Base-by-base conservation (phyloP, 2,888 invertebrate species). In the Pristionchus arcanus region DNA sequence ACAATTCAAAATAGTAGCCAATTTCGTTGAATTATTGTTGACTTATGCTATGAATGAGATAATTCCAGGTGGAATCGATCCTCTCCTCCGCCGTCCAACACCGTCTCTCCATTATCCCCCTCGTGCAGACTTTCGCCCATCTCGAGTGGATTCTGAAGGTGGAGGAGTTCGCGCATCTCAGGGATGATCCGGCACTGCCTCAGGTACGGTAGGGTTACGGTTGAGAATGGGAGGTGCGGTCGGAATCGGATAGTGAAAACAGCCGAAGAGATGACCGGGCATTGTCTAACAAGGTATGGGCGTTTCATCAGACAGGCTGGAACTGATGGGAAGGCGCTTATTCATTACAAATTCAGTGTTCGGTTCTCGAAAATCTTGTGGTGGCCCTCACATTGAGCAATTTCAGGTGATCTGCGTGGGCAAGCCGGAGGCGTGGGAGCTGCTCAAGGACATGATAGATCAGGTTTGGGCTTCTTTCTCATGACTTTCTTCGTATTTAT, bases 41-140 rank as follows among this genome's bases (percentile, higher is more conserved):
- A n/a, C 66, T 21, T 66, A 9, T 13, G 28, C 19, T 53, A 81
- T 74, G 28, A 68, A 7, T 68, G 11, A n/a, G 68, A n/a, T 28
- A 28, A 21, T 91, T 59, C n/a, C 81, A 93, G 91, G 90, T 91
- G n/a, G 89, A 90, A 31, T 49, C 55, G n/a, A 93, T 93, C 66
- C 89, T 93, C 55, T 55, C 90, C 71, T 77, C 96, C 25, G 96
- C 96, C 90, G 96, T 96, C 25, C 84, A 87, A 7, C 90, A 91
- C n/a, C 87, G 89, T 4, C 96, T 97, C 1, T 96, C 96, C 49
- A 74, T 97, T 0, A 97, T 98, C 92, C 97, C 97, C 0, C 95
- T 98, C 81, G 96, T 98, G 25, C 97, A 97, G 28, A 97, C 97
- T 0, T 97, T 97, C 95, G 97, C 97, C 0, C 97, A 98, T 95